A percentile compares a stretch with the other conserved stretches of the same genome.
These are phyloP conservation scores for Lucilia sericata DNA, from an alignment of 1,140 invertebrate genomes.

Conservation along the genomic window DNA sequence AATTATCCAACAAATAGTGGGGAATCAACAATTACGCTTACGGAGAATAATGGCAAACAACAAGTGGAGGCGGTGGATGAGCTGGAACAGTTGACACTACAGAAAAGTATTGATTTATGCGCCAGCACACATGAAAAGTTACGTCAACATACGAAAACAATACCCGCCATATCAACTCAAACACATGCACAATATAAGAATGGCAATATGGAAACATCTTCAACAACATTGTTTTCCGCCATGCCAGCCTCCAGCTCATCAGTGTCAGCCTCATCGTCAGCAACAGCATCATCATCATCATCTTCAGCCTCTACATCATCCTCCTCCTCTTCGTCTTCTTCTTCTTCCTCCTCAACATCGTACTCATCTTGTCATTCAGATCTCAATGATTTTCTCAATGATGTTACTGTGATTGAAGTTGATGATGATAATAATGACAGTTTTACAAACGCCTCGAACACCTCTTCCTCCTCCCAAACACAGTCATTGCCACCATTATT, in stretches of 20 bases:
- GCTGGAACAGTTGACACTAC: neutral
- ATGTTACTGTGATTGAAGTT: constrained; percentile 45
- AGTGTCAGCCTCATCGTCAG: neutral
- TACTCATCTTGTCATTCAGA: constrained; percentile 30
- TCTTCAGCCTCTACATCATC: too few relatives aligned
- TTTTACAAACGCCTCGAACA: neutral
- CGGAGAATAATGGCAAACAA: too few relatives aligned
- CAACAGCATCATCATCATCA: neutral
- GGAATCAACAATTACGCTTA: too few relatives aligned
- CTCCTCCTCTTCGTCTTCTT: neutral
- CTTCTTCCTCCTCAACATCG: neutral
- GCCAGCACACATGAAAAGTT: neutral
- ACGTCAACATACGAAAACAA: neutral
- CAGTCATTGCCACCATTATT: constrained; percentile 7
- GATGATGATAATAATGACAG: constrained; percentile 29
- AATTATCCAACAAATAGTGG: neutral
- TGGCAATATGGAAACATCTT: neutral
- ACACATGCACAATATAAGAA: neutral
- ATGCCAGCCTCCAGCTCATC: too few relatives aligned
- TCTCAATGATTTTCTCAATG: constrained; percentile 47
- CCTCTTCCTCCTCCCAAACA: neutral
- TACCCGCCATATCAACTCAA: constrained; percentile 5
- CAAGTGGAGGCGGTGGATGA: neutral
- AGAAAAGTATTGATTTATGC: neutral
- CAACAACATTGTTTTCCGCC: too few relatives aligned